Evolutionary conservation across 2,113 vertebrate species (phyloP), one percentile per base, ranked within the genome.

Genomic region (Xiphorhynchus elegans): DNA sequence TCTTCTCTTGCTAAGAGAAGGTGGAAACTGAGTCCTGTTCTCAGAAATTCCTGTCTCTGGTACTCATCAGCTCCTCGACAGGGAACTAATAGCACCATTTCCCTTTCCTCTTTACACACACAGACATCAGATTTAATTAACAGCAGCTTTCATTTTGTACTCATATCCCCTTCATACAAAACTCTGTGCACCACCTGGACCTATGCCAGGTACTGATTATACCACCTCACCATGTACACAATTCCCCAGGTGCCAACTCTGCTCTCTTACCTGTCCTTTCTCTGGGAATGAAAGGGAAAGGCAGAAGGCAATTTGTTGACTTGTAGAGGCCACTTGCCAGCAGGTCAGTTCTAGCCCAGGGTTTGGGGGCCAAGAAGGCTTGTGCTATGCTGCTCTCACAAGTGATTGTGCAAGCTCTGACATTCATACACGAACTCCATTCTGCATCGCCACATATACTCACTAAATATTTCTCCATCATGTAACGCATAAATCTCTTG

Each of bases 311-410:
- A 25, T 72, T 55, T 55, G 15, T 17, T 68, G 63, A 47, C 26
- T 67, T 10, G 4, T 0, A 64, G 55, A 70, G 20, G 14, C 16
- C 40, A 62, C 19, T 14, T 55, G 29, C 2, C 50, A 69, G 46
- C 24, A 44, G 8, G 24, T 62, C 50, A 69, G 40, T 20, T 94
- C 31, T 46, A 64, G 40, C 15, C 40, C 79, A 73, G 81, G 14
- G 20, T 23, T 15, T 63, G 35, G 0, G 0, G 44, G 58, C 31
- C 0, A 0, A 31, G 29, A n/a, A 26, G 47, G 19, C 4, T n/a
- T 63, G 21, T 3, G 11, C 23, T 70, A 39, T 26, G 76, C 20
- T 1, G 13, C 49, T 78, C 59, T 37, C 29, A 11, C 19, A 55
- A 49, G 18, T 5, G 50, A 44, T 77, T 1, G 0, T 11, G 11